Conservation (phyloP, 2,113 vertebrate genomes). For the Entelurus aequoreus region DNA sequence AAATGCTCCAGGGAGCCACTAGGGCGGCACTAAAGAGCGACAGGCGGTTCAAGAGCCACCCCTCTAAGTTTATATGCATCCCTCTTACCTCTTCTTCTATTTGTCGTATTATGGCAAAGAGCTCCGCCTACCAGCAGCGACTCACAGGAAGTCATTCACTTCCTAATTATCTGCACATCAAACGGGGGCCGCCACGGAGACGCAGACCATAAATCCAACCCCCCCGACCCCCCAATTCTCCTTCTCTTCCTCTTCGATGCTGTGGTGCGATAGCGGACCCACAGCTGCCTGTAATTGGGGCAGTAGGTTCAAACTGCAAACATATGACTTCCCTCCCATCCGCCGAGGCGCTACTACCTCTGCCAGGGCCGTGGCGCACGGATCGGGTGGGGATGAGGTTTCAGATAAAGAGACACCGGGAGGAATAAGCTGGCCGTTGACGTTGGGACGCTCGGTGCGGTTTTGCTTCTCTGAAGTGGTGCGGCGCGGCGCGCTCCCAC, state of each 20-base stretch:
- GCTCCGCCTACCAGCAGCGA: constrained; percentile 61
- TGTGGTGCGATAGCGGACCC: constrained; percentile 68
- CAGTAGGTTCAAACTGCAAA: constrained; percentile 79
- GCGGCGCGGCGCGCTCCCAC: constrained; percentile 31
- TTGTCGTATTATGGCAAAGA: constrained; percentile 54
- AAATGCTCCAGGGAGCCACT: no score
- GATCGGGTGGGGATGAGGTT: constrained; percentile 55
- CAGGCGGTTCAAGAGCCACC: no score
- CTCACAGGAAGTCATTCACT: constrained; percentile 86
- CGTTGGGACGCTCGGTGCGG: constrained; percentile 42
- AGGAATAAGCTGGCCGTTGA: constrained; percentile 36
- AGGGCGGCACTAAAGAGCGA: no score
- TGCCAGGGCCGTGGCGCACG: constrained; percentile 47
- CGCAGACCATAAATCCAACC: constrained; percentile 82
- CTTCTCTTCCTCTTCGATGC: constrained; percentile 32
- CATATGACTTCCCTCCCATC: constrained; percentile 64
- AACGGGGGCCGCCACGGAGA: constrained; percentile 76
- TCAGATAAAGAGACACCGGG: constrained; percentile 43
- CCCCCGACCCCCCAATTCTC: constrained; percentile 52
- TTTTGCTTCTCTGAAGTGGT: constrained; percentile 63
- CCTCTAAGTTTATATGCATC: constrained; percentile 2
- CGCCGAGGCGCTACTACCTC: constrained; percentile 43
- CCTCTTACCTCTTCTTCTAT: constrained; percentile 33
- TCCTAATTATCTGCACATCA: constrained; percentile 88
- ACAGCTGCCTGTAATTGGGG: constrained; percentile 85